Percentiles rank a stretch among this genome's conserved stretches.
Conservation (phyloP, 2,888 invertebrate genomes). For the Eupithecia vulgata region DNA sequence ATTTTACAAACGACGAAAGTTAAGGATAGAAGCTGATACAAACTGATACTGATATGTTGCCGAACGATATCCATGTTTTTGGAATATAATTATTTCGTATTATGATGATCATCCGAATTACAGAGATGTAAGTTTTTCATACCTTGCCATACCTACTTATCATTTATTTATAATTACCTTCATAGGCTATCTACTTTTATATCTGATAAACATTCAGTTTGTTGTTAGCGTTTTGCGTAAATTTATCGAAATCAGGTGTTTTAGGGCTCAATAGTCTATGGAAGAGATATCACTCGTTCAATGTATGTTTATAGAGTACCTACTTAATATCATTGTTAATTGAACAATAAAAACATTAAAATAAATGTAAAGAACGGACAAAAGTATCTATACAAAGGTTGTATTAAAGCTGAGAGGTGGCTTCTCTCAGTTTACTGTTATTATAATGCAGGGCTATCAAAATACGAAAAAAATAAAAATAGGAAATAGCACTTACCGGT, state of each 20-base stretch:
- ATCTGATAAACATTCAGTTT: neutral
- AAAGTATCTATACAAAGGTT: neutral
- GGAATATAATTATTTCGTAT: neutral
- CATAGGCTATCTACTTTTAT: neutral
- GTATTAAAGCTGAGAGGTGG: neutral
- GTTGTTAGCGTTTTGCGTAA: neutral
- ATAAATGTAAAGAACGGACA: neutral
- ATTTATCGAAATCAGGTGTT: neutral
- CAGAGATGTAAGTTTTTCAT: neutral
- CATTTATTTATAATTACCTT: neutral
- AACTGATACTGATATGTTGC: neutral
- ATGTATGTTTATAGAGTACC: neutral
- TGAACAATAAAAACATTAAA: neutral
- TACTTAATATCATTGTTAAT: neutral
- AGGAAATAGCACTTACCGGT: conserved; percentile 64
- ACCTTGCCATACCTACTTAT: neutral
- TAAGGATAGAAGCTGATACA: neutral
- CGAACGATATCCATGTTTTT: neutral
- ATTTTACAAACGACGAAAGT: neutral
- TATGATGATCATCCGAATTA: neutral
- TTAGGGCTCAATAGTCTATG: neutral
- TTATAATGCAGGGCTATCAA: neutral
- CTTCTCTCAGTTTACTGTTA: neutral
- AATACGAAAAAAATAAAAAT: too few species aligned
- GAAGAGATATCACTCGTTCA: neutral